Conservation (phyloP, 2,888 invertebrate genomes). For the Heliconius aoede region DNA sequence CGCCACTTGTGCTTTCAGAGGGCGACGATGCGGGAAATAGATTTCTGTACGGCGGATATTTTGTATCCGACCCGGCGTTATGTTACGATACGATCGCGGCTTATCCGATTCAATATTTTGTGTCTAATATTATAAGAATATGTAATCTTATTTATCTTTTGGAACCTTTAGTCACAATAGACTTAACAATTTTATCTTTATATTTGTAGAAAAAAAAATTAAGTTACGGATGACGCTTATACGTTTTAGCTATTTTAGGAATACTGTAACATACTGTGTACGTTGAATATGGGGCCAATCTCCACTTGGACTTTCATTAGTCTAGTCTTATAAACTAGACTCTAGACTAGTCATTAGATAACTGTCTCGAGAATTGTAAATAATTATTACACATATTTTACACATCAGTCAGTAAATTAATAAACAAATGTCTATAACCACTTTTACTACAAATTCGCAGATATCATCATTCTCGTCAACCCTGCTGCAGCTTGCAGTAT, state of each 20-base stretch:
- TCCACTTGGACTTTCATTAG: accelerated
- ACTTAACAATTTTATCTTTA: neutral
- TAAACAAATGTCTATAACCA: too few relatives aligned
- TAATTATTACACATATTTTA: neutral
- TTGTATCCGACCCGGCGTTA: conserved; percentile 4
- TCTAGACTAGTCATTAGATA: too few relatives aligned
- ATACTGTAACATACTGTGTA: too few relatives aligned
- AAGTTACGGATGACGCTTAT: too few relatives aligned
- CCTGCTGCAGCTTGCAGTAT: too few relatives aligned
- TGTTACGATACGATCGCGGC: neutral
- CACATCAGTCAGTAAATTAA: too few relatives aligned
- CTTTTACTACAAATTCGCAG: too few relatives aligned
- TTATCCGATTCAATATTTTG: neutral
- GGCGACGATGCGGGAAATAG: conserved; percentile 31
- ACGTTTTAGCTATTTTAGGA: too few relatives aligned
- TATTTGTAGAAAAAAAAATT: too few relatives aligned
- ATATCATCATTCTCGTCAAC: too few relatives aligned
- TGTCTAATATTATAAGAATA: neutral
- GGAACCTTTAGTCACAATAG: neutral
- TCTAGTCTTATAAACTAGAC: too few relatives aligned
- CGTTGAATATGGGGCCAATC: neutral
- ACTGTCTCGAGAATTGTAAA: neutral
- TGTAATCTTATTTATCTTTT: neutral
- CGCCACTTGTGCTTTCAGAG: conserved; percentile 30
- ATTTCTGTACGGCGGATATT: neutral